phyloP scores from a whole-genome alignment of 2,113 vertebrate species.

The Hoplias malabaricus region DNA sequence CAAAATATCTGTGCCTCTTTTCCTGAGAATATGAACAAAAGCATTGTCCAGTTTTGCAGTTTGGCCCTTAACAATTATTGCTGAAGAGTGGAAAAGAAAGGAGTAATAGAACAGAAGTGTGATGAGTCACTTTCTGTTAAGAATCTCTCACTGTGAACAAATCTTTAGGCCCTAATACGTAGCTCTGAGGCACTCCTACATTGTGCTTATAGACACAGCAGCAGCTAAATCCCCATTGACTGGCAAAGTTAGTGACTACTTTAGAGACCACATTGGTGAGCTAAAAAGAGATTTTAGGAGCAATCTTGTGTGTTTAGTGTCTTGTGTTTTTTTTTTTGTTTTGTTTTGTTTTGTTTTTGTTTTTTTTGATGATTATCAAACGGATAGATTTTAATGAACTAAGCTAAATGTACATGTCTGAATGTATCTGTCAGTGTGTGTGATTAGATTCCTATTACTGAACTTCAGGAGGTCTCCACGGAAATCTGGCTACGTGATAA shows the following conservation, averaged over 20 bases:
- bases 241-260: neutral
- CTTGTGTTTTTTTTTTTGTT: no score
- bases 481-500: neutral
- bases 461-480: neutral
- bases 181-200: neutral
- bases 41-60: no score
- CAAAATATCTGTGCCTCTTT: no score
- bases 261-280: neutral
- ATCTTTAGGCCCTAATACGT: neutral
- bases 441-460: neutral
- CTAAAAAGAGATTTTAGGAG: neutral
- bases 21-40: no score
- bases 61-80: no score
- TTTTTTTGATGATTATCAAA: no score
- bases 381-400: neutral
- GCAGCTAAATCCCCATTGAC: neutral
- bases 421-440: neutral
- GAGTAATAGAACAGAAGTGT: neutral
- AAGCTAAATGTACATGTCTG: neutral
- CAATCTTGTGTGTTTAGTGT: neutral
- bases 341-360: no score
- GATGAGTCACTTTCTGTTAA: neutral
- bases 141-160: conserved; percentile 4
- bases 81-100: neutral
- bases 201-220: neutral